A percentile compares a stretch with the other conserved stretches of the same genome.
phyloP scores from a whole-genome alignment of 2,888 invertebrate genomes.

The Clepsis dumicolana region DNA sequence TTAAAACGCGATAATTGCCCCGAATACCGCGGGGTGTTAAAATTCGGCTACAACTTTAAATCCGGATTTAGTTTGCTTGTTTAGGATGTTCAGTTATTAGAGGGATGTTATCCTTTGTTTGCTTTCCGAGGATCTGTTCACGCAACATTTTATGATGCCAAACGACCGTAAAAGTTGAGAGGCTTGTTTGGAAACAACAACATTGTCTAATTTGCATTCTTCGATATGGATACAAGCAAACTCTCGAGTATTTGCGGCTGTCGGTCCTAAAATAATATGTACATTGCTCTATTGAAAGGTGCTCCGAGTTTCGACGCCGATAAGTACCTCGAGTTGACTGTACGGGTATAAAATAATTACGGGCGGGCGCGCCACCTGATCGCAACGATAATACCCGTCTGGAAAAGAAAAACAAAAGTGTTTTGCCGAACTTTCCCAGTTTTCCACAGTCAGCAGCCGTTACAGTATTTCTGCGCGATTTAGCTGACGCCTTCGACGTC shows the following conservation, averaged over 20 bases:
- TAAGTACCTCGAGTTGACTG: constrained; percentile 28
- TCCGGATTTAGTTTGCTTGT: constrained; percentile 54
- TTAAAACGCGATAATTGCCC: constrained; percentile 32
- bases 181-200: constrained; percentile 13
- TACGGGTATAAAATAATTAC: constrained; percentile 34
- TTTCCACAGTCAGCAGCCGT: constrained; percentile 44
- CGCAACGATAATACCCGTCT: constrained; percentile 31
- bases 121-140: constrained; percentile 37
- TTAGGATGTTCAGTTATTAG: constrained; percentile 49
- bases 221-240: constrained; percentile 7
- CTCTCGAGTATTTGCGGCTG: neutral
- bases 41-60: constrained; percentile 46
- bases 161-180: constrained; percentile 11
- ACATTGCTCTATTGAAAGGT: constrained; percentile 5
- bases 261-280: constrained; percentile 9
- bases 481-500: constrained; percentile 46
- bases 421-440: constrained; percentile 23
- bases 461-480: constrained; percentile 55
- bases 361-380: constrained; percentile 39
- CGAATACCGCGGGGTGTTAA: constrained; percentile 26
- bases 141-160: constrained; percentile 27
- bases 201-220: constrained; percentile 11
- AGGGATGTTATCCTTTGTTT: constrained; percentile 42
- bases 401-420: constrained; percentile 38
- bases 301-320: neutral